Base-by-base conservation (phyloP, 2,888 invertebrate species). In the Strigamia maritima region DNA sequence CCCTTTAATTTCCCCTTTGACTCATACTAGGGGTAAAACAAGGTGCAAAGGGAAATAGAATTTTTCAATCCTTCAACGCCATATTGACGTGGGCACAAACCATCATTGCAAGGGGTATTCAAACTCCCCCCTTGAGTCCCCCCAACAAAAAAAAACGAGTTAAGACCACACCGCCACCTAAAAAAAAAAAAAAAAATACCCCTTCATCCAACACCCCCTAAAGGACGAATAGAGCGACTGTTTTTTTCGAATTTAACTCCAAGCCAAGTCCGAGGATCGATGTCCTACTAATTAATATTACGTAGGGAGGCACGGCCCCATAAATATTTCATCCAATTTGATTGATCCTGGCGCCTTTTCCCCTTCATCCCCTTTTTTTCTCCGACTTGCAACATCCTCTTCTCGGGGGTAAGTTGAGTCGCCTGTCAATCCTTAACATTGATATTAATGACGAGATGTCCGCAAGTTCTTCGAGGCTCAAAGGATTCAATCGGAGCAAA, bases 371-470 rank as follows among this genome's bases (percentile, higher is more conserved):
- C 60, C 60, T 19, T 60, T 60, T 60, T 60, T 19, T 44, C 44
- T 12, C 14, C 14, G 44, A 44, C 60, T 60, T 19, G 60, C 60
- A 31, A 60, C 60, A 60, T 60, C 60, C 60, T 60, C 60, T 60
- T 60, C 60, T 60, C 60, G 60, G 60, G 60, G 60, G 60, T 60
- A 60, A 60, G 60, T 60, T 60, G 60, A 60, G 60, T 60, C 60
- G 60, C 76, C 38, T 76, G 76, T 76, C 76, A 76, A 31, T 38
- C 38, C 76, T 40, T 19, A 38, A 76, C 76, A 76, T 76, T 76
- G 76, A 76, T 76, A 76, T 76, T 76, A 76, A 76, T 76, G 76
- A 76, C 76, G 38, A 76, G 31, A 40, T 60, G 76, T 76, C 76
- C 76, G 76, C 44, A 40, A 75, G 76, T 40, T 60, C 60, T 60